Evolutionary conservation across 2,113 vertebrate species (phyloP).

Genomic region (Hylia prasina): DNA sequence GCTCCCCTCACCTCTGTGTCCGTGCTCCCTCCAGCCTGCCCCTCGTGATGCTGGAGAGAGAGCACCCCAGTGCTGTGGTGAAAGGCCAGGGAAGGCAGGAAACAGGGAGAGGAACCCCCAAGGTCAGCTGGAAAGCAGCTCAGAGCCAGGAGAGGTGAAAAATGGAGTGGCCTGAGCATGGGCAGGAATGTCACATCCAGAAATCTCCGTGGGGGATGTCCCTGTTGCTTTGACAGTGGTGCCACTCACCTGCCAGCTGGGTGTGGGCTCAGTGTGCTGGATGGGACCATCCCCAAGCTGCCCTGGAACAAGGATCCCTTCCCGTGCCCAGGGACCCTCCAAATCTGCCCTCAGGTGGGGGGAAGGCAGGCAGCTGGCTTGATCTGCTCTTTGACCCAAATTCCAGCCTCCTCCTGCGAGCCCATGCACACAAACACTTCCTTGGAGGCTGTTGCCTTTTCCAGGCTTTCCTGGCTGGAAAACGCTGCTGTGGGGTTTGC

Average conservation of each 20-base stretch:
- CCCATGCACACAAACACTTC: rapidly evolving
- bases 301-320: not conserved
- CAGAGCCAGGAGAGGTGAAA: not conserved
- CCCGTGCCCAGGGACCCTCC: rapidly evolving
- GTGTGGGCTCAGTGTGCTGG: rapidly evolving
- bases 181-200: rapidly evolving
- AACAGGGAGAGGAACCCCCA: not conserved
- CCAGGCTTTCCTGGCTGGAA: not conserved
- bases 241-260: rapidly evolving
- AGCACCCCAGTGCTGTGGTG: rapidly evolving
- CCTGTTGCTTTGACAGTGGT: rapidly evolving
- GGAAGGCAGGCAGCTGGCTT: rapidly evolving
- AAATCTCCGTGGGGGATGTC: rapidly evolving
- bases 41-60: rapidly evolving
- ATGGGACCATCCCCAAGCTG: not conserved
- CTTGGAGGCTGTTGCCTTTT: not conserved
- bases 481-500: rapidly evolving
- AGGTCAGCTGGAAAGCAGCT: not conserved
- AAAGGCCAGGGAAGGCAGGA: not conserved
- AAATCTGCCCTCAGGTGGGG: rapidly evolving
- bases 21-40: rapidly evolving
- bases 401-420: not conserved
- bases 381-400: not conserved
- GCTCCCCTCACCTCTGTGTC: not conserved
- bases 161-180: rapidly evolving